Evolutionary conservation across 2,888 invertebrate genomes (phyloP), one percentile per base, ranked within the genome.

Genomic region (Muscina levida): DNA sequence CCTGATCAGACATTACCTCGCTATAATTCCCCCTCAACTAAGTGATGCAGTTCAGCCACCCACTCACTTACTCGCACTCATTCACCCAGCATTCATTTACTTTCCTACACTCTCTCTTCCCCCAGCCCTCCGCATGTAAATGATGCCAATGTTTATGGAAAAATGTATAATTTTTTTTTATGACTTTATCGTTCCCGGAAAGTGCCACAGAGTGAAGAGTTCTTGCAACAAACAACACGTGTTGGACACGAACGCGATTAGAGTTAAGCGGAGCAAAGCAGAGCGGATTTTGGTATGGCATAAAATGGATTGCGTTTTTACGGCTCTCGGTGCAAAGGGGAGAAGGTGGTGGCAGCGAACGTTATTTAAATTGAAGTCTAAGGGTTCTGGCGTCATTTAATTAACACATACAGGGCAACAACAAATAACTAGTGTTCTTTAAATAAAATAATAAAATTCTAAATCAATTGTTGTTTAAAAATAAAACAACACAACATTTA

Each of bases 361-460:
- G 31, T 3, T 31, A 31, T 31, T 31, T 31, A 15, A 48, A 48
- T 57, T 57, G 31, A 53, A 53, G 42, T 42, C 13, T 22, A 13
- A 46, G 4, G 46, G 22, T 15, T 10, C 44, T 48, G 48, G 31
- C 66, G 48, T 48, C 66, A 66, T 48, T 66, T 48, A 66, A 66
- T 48, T 66, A 66, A 66, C 31, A 65, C 31, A 8, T 8, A 5
- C 8, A 5, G 31, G 31, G 31, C 31, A 31, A 31, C 31, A 31
- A 31, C 8, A 31, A 31, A n/a, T n/a, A n/a, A n/a, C n/a, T n/a
- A n/a, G n/a, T n/a, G n/a, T n/a, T n/a, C n/a, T 8, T 31, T 31
- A 3, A 31, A 31, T 31, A 5, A 3, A 31, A 31, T 8, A 31
- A 31, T 3, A 31, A 31, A 31, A 31, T 3, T 3, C 31, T 31